Evolutionary conservation across 2,888 invertebrate genomes (phyloP).

Genomic region (Drosophila niveifrons): DNA sequence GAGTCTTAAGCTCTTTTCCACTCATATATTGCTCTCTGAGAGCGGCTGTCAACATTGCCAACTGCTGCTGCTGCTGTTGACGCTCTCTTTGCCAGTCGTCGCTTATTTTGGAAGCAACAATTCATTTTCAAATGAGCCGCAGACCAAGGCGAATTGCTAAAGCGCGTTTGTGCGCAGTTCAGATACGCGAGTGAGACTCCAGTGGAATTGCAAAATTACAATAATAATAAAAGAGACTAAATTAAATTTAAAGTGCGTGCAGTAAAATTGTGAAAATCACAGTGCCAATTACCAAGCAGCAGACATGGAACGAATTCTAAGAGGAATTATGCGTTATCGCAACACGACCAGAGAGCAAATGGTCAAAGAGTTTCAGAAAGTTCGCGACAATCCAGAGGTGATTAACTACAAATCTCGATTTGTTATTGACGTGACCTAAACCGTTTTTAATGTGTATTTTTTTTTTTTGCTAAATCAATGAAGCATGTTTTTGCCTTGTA

Average conservation of each 20-base stretch:
- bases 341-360: slow-evolving; percentile 92
- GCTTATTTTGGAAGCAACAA: slow-evolving; percentile 74
- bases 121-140: slow-evolving; percentile 58
- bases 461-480: slow-evolving; percentile 17
- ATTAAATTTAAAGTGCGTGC: slow-evolving; percentile 43
- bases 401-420: slow-evolving; percentile 41
- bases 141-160: slow-evolving; percentile 37
- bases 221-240: slow-evolving; percentile 11
- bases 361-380: slow-evolving; percentile 96
- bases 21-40: slow-evolving; percentile 36
- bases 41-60: slow-evolving; percentile 29
- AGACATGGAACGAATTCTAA: slow-evolving; percentile 93
- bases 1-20: not conserved
- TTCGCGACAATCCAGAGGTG: slow-evolving; percentile 92
- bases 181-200: slow-evolving; percentile 14
- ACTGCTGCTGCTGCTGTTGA: slow-evolving; percentile 38
- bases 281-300: slow-evolving; percentile 14
- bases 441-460: not conserved
- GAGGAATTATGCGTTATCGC: slow-evolving; percentile 96
- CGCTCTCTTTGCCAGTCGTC: slow-evolving; percentile 14
- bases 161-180: slow-evolving; percentile 37
- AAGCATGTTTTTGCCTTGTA: slow-evolving; percentile 35
- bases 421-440: slow-evolving; percentile 24
- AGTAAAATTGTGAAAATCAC: slow-evolving; percentile 34
- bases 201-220: slow-evolving; percentile 20